Evolutionary conservation across 2,113 vertebrate genomes (phyloP).

Genomic region (Neodontobutis hainanensis): DNA sequence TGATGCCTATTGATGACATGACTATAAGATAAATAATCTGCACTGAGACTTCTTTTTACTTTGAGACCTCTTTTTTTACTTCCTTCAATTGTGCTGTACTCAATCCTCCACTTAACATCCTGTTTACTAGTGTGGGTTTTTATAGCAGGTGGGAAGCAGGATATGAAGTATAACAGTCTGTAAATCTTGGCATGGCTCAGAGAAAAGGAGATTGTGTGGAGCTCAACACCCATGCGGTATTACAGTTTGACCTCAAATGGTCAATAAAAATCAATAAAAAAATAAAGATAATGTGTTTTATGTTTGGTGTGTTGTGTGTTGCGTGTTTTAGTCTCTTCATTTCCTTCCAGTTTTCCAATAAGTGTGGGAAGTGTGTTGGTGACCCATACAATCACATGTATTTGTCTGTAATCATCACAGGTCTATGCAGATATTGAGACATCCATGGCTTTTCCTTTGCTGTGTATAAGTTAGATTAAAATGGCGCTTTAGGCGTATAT

Average conservation of each 20-base stretch:
- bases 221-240: conserved; percentile 8
- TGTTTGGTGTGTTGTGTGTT: no score
- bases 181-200: conserved; percentile 37
- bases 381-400: no score
- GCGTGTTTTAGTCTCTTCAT: no score
- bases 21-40: conserved; percentile 19
- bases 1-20: conserved; percentile 18
- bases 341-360: conserved; percentile 20
- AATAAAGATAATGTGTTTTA: conserved; percentile 9
- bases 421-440: background rate
- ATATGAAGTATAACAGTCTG: conserved; percentile 35
- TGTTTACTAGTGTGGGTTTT: conserved; percentile 60
- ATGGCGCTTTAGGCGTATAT: background rate
- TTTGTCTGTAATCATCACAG: no score
- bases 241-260: background rate
- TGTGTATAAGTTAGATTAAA: background rate
- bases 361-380: conserved; percentile 1
- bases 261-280: conserved; percentile 4
- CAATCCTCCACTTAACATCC: conserved; percentile 41
- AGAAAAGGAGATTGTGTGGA: conserved; percentile 44
- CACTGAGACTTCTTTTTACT: conserved; percentile 9
- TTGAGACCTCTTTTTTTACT: conserved; percentile 18
- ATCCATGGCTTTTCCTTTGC: background rate
- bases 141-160: conserved; percentile 46
- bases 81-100: conserved; percentile 53